phyloP scores from a whole-genome alignment of 2,113 vertebrate genomes.

The Pelodiscus sinensis region DNA sequence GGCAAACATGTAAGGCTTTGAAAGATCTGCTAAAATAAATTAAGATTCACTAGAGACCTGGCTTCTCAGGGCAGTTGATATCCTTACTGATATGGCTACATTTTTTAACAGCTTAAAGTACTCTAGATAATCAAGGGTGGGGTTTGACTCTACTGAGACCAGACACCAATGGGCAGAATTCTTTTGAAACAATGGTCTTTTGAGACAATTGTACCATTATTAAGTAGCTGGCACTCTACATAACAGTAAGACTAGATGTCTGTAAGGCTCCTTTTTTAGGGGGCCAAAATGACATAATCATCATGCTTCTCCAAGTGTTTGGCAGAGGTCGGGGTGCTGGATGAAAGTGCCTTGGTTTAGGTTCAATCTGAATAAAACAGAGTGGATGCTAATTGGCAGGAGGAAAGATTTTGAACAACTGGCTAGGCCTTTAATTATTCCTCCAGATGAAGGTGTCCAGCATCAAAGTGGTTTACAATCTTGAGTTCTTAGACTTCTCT shows the following conservation, averaged over 20 bases:
- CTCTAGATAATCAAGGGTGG: neutral
- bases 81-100: neutral
- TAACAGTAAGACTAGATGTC: neutral
- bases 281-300: neutral
- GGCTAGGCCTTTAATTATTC: neutral
- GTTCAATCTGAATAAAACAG: neutral
- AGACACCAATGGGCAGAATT: neutral
- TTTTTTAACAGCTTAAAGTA: slow-evolving; percentile 1
- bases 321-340: neutral
- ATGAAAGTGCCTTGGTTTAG: neutral
- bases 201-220: neutral
- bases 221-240: neutral
- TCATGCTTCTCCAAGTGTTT: neutral
- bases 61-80: neutral
- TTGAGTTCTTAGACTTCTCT: neutral
- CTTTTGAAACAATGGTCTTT: neutral
- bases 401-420: neutral
- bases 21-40: neutral
- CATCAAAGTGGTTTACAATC: neutral
- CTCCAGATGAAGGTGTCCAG: neutral
- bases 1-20: neutral
- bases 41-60: neutral
- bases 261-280: neutral
- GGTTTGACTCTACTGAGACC: neutral
- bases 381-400: neutral